A percentile compares a stretch with the other conserved stretches of the same genome.
These are phyloP conservation scores for Lophius piscatorius DNA, from an alignment of 2,113 vertebrate genomes.

Conservation along the genomic window DNA sequence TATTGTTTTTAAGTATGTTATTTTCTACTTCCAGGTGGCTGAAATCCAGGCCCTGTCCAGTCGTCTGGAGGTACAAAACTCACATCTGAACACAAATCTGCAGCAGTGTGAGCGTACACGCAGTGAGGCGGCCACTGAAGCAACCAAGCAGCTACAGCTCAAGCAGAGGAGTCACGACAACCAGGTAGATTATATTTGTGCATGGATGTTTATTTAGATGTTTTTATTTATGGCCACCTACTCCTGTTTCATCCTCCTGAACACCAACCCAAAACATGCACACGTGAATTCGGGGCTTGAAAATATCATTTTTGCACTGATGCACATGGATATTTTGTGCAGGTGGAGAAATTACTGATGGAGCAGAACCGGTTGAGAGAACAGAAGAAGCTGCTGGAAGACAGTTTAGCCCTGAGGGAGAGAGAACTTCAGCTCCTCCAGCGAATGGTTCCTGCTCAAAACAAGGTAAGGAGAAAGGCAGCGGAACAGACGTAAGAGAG, in stretches of 20 bases:
- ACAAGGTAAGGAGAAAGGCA: constrained; percentile 54
- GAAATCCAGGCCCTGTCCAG: constrained; percentile 70
- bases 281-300: no score
- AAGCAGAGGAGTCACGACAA: constrained; percentile 57
- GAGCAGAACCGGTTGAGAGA: constrained; percentile 66
- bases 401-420: constrained; percentile 46
- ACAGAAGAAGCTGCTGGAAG: constrained; percentile 47
- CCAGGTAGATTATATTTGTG: constrained; percentile 19
- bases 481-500: neutral
- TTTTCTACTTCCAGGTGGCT: constrained; percentile 55
- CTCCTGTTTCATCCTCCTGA: no score
- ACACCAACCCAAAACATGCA: no score
- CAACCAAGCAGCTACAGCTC: constrained; percentile 50
- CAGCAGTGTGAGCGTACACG: constrained; percentile 52
- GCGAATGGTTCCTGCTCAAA: neutral
- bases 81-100: constrained; percentile 22
- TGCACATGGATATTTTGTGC: neutral
- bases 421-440: constrained; percentile 30
- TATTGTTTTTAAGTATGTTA: no score
- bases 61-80: constrained; percentile 65
- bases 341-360: constrained; percentile 73
- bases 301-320: neutral
- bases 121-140: neutral
- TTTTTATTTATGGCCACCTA: neutral
- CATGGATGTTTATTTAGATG: no score